Base-by-base conservation (phyloP, 2,113 vertebrate species). In the Phaetusa simplex region DNA sequence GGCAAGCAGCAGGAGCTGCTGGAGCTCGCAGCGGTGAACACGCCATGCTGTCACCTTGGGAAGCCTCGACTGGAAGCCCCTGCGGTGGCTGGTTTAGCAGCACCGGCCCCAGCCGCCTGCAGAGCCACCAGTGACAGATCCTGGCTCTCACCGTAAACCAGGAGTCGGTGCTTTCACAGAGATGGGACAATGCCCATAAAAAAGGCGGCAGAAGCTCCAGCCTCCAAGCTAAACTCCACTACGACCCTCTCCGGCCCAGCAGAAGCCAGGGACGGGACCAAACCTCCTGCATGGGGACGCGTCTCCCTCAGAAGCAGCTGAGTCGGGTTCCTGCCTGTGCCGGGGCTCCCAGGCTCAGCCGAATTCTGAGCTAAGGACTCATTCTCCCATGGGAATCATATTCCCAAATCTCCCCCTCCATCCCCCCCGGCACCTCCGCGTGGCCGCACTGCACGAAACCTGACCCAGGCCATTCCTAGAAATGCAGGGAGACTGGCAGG, bases 341-440 rank as follows among this genome's bases (percentile, higher is more conserved):
- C 50, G 62, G 29, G 58, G 76, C 47, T 49, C 47, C 47, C 47
- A 12, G 47, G 86, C 88, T 86, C 71, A 45, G 24, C 24, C 42
- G 38, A 70, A 66, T 83, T 72, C 67, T 90, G 40, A 81, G 27
- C 62, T 14, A 55, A 43, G 36, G 52, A 74, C 38, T 86, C 86
- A 42, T 78, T 86, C 89, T 88, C 86, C 77, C 86, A 34, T 67
- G 69, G 58, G 93, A 95, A 81, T 95, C 86, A 59, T 78, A 84
- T 91, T 96, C 72, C 74, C 64, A 62, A 47, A 56, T 56, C 36
- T 61, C 43, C 43, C 23, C 22, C 32, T 27, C 38, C 8, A 24
- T 8, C 32, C 36, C 26, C 32, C 40, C 38, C 5, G 0, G 34
- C 89, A 66, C 88, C 82, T 83, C 0, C 65, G 86, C 73, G 53